These are phyloP conservation scores for Panulirus ornatus DNA, from an alignment of 1,140 invertebrate species.

Conservation along the genomic window DNA sequence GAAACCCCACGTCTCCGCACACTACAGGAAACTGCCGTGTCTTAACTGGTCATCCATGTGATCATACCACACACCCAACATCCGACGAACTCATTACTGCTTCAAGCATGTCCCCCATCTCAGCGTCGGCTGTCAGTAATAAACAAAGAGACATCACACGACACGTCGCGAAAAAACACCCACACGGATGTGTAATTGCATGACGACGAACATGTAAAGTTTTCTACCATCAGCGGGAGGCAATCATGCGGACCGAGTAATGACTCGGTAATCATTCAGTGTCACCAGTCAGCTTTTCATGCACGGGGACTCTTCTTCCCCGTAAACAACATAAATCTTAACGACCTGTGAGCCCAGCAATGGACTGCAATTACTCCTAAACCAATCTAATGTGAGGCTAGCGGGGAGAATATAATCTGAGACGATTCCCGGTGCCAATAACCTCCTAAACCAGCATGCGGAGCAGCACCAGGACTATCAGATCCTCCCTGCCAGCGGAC, in stretches of 20 bases:
- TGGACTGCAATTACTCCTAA: slow-evolving; percentile 59
- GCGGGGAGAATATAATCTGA: slow-evolving; percentile 16
- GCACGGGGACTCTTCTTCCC: slow-evolving; percentile 27
- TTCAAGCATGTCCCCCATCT: too few species aligned
- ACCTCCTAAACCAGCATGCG: slow-evolving; percentile 65
- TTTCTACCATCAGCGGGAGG: slow-evolving; percentile 27
- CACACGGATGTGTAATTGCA: slow-evolving; percentile 19
- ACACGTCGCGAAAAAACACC: too few species aligned
- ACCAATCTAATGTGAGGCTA: slow-evolving; percentile 51
- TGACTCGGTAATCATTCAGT: slow-evolving; percentile 49
- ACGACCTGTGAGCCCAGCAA: slow-evolving; percentile 23
- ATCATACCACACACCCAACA: too few species aligned
- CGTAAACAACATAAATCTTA: slow-evolving; percentile 48
- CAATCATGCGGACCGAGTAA: slow-evolving; percentile 38
- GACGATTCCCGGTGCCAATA: slow-evolving; percentile 63
- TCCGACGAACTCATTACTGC: too few species aligned
- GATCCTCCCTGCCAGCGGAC: slow-evolving; percentile 68
- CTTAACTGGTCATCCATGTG: too few species aligned
- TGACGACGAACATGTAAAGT: slow-evolving; percentile 1
- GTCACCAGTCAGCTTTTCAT: slow-evolving; percentile 45
- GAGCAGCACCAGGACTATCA: slow-evolving; percentile 57
- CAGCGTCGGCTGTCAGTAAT: too few species aligned
- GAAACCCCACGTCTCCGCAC: too few species aligned
- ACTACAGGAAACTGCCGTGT: too few species aligned
- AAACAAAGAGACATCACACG: too few species aligned